phyloP scores from a whole-genome alignment of 2,113 vertebrate species.

The Argyrosomus japonicus region DNA sequence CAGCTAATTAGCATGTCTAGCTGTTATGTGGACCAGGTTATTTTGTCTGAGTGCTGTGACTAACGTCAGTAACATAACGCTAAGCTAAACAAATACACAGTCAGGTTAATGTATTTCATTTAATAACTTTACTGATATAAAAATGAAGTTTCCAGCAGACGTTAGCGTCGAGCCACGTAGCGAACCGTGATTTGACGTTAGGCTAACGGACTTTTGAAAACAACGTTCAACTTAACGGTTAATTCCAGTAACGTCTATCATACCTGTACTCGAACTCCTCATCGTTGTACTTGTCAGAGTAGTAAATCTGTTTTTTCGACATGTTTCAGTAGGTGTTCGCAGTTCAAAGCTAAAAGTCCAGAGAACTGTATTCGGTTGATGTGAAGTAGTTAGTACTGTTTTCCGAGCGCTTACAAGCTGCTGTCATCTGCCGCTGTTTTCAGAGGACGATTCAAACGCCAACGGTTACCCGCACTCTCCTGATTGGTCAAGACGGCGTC shows the following conservation, averaged over 20 bases:
- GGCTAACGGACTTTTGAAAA: conserved; percentile 29
- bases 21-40: background rate
- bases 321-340: conserved; percentile 50
- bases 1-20: background rate
- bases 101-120: background rate
- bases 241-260: background rate
- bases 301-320: conserved; percentile 86
- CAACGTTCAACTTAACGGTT: background rate
- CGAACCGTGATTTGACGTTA: background rate
- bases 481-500: conserved; percentile 68
- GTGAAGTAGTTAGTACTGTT: background rate
- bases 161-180: background rate
- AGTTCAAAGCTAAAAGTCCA: background rate
- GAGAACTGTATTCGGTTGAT: background rate
- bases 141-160: background rate
- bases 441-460: conserved; percentile 71
- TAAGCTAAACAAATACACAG: background rate
- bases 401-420: background rate
- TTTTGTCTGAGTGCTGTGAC: background rate
- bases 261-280: conserved; percentile 87
- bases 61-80: background rate
- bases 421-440: conserved; percentile 73
- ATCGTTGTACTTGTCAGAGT: conserved; percentile 86
- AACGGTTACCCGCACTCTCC: conserved; percentile 66
- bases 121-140: background rate